Conservation (phyloP, 2,113 vertebrate genomes). For the Oreotrochilus melanogaster region DNA sequence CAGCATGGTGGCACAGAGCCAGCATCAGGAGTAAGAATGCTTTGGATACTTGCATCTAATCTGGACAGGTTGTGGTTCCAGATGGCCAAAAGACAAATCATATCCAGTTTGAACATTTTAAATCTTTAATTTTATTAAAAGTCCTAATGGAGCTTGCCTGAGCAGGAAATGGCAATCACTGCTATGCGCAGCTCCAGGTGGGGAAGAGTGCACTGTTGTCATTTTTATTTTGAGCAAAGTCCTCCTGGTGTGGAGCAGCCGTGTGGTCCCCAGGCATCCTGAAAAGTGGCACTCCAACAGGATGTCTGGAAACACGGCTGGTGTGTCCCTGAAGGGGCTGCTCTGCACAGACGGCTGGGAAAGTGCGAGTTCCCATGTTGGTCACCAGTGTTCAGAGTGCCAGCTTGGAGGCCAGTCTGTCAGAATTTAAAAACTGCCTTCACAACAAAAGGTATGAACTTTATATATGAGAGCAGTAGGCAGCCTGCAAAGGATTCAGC, state of each 20-base stretch:
- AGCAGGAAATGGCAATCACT: conserved; percentile 5
- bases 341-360: conserved; percentile 58
- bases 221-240: background rate
- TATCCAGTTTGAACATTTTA: conserved; percentile 47
- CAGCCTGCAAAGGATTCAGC: background rate
- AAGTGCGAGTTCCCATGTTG: conserved; percentile 39
- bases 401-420: conserved; percentile 60
- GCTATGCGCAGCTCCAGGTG: background rate
- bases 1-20: background rate
- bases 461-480: conserved; percentile 37
- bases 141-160: conserved; percentile 31
- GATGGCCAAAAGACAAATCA: conserved; percentile 62
- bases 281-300: conserved; percentile 47
- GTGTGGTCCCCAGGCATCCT: background rate
- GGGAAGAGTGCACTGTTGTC: background rate
- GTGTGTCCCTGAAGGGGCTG: conserved; percentile 25
- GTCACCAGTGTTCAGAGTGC: background rate
- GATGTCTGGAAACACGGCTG: conserved; percentile 28
- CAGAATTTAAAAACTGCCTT: conserved; percentile 12
- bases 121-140: conserved; percentile 67
- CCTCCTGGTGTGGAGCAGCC: conserved; percentile 39
- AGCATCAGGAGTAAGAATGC: conserved; percentile 38
- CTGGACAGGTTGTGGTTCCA: conserved; percentile 73
- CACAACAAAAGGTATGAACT: conserved; percentile 49
- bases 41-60: conserved; percentile 38